These are phyloP conservation scores for Falco rusticolus DNA, from an alignment of 2,797 vertebrate genomes.

Conservation along the genomic window DNA sequence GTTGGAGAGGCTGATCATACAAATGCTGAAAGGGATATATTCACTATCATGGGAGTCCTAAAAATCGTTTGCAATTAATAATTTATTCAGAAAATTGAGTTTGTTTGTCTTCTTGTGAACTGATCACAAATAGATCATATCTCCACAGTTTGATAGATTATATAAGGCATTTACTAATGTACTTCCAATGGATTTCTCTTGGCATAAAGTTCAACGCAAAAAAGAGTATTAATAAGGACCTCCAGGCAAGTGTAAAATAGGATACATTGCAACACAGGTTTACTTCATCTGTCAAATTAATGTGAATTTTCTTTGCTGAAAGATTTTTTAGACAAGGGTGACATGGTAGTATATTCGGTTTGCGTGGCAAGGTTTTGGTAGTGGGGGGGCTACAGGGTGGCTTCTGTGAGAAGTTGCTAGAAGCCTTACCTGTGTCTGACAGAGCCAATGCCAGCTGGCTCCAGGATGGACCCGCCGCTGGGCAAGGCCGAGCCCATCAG, in stretches of 20 bases:
- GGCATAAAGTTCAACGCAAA: not conserved
- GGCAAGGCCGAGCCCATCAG: not conserved
- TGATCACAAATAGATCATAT: not conserved
- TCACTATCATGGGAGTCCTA: not conserved
- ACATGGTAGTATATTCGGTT: not conserved
- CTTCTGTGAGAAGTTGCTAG: not conserved
- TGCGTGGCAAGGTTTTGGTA: not conserved
- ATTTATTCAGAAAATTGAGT: not conserved
- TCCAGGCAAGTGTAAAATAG: not conserved
- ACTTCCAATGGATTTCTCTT: not conserved
- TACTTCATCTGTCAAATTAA: not conserved
- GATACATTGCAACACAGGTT: not conserved
- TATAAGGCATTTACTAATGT: not conserved
- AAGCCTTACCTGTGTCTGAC: not conserved
- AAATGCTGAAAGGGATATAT: not conserved
- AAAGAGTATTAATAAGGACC: not conserved
- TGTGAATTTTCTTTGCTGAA: not conserved
- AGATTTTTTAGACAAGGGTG: not conserved
- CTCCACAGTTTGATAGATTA: not conserved
- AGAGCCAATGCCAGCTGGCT: not conserved
- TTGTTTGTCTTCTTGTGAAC: not conserved
- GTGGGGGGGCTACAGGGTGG: fast-evolving
- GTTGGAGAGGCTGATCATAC: not conserved
- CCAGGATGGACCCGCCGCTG: not conserved
- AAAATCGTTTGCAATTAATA: not conserved